Evolutionary conservation across 2,888 invertebrate genomes (phyloP).

Genomic region (Phyllotreta cruciferae): DNA sequence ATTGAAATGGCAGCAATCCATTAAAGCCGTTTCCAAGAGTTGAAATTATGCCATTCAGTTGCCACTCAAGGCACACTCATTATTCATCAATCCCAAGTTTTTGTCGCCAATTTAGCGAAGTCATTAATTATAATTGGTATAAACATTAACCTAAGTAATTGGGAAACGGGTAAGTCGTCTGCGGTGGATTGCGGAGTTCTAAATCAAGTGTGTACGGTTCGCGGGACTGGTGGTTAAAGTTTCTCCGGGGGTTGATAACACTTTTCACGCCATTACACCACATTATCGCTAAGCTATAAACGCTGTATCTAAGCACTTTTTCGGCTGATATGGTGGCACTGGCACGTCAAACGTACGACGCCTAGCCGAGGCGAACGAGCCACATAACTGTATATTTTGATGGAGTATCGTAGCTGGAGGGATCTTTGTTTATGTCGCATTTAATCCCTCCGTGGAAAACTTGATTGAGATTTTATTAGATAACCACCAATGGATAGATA

Average conservation of each 20-base stretch:
- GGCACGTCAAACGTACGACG: conserved; percentile 41
- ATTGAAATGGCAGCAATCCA: conserved; percentile 32
- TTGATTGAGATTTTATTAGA: conserved; percentile 11
- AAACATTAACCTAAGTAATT: conserved; percentile 44
- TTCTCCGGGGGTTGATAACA: conserved; percentile 51
- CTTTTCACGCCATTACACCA: conserved; percentile 55
- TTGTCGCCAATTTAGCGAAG: conserved; percentile 36
- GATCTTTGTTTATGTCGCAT: conserved; percentile 4
- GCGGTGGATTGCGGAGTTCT: conserved; percentile 40
- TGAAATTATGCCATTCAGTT: conserved; percentile 31
- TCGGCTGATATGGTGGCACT: conserved; percentile 44
- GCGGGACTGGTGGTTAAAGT: conserved; percentile 43
- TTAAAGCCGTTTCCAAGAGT: conserved; percentile 22
- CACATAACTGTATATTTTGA: conserved; percentile 17
- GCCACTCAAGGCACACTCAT: conserved; percentile 30
- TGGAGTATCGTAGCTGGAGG: conserved; percentile 8
- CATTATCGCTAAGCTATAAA: conserved; percentile 51
- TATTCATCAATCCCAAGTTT: conserved; percentile 35
- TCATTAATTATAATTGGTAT: conserved; percentile 47
- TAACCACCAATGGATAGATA: too few species aligned
- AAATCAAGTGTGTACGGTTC: conserved; percentile 51
- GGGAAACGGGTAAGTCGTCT: conserved; percentile 47
- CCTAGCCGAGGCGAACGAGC: conserved; percentile 12
- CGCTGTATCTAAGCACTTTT: conserved; percentile 49
- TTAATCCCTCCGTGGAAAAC: conserved; percentile 9